Conservation (phyloP, 2,113 vertebrate genomes). For the Callospermophilus lateralis region DNA sequence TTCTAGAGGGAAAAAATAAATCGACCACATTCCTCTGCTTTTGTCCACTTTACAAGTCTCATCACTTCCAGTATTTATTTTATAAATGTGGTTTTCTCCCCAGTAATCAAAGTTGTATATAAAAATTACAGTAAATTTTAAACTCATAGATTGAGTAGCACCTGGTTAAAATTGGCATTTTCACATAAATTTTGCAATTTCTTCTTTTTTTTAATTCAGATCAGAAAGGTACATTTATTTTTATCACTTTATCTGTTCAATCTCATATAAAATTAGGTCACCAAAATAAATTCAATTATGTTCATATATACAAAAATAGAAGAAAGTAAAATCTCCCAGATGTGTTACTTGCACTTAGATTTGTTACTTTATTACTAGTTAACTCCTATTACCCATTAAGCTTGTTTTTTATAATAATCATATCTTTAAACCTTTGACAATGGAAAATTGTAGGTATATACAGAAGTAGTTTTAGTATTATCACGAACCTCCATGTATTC, state of each 20-base stretch:
- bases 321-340: constrained; percentile 45
- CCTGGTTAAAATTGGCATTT: constrained; percentile 49
- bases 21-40: constrained; percentile 23
- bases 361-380: neutral
- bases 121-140: constrained; percentile 57
- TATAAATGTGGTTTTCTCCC: constrained; percentile 52
- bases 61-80: constrained; percentile 54
- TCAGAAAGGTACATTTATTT: constrained; percentile 21
- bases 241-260: constrained; percentile 37
- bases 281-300: constrained; percentile 12
- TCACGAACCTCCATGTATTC: neutral
- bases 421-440: neutral
- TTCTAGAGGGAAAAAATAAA: neutral
- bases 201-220: constrained; percentile 20
- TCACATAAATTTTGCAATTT: constrained; percentile 47
- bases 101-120: constrained; percentile 53
- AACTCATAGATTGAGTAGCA: neutral
- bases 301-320: constrained; percentile 17
- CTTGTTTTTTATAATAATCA: constrained; percentile 31
- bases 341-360: neutral
- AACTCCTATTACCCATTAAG: neutral
- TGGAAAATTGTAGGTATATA: constrained; percentile 8
- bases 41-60: neutral
- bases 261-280: constrained; percentile 58
- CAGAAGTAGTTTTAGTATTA: neutral